phyloP scores from a whole-genome alignment of 2,113 vertebrate genomes.

The Festucalex cinctus region DNA sequence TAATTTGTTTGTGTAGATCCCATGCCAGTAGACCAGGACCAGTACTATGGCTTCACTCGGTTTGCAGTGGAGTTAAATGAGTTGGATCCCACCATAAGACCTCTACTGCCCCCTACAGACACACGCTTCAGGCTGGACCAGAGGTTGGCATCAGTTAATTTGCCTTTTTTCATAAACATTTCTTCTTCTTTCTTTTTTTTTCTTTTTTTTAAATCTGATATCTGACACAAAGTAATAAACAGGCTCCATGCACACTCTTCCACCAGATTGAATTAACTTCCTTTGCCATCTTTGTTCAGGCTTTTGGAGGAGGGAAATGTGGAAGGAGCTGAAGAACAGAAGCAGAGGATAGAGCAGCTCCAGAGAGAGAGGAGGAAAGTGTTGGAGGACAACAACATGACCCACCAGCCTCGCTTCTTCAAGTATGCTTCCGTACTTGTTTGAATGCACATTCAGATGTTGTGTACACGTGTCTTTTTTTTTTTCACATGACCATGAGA shows the following conservation, averaged over 20 bases:
- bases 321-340: slow-evolving; percentile 87
- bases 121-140: slow-evolving; percentile 95
- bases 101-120: slow-evolving; percentile 85
- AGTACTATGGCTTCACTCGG: slow-evolving; percentile 93
- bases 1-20: slow-evolving; percentile 74
- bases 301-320: slow-evolving; percentile 90
- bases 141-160: slow-evolving; percentile 71
- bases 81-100: slow-evolving; percentile 73
- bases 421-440: slow-evolving; percentile 67
- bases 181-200: neutral
- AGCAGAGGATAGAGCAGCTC: slow-evolving; percentile 89
- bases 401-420: slow-evolving; percentile 89
- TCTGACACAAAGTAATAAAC: no score
- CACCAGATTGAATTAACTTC: neutral
- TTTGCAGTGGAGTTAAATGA: slow-evolving; percentile 95
- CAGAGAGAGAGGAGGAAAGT: slow-evolving; percentile 87
- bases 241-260: no score
- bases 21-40: slow-evolving; percentile 83
- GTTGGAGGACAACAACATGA: slow-evolving; percentile 83
- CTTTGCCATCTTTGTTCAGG: slow-evolving; percentile 59
- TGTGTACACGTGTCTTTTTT: neutral
- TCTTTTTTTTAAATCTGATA: no score
- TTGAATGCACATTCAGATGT: slow-evolving; percentile 1
- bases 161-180: neutral
- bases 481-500: neutral